Base-by-base conservation (phyloP, 2,888 invertebrate genomes). In the Cremastinae sp. region DNA sequence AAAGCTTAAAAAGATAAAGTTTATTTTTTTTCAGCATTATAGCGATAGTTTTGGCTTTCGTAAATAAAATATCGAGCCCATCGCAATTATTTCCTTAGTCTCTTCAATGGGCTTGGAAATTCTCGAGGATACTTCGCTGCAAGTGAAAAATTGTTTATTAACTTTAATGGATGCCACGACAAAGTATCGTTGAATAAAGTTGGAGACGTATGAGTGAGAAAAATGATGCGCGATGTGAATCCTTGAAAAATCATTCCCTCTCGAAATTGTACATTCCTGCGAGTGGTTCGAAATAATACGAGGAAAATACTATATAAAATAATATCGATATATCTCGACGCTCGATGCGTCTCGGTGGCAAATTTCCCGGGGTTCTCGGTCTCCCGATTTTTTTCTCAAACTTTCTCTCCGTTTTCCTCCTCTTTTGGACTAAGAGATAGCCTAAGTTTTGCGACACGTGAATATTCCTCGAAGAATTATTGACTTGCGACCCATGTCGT, bases 341-440 rank as follows among this genome's bases (percentile, higher is more conserved):
- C 59, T 58, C 59, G 54, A 62, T 45, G 61, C 71, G 74, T 75
- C 78, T 80, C 74, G 71, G 72, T 54, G 73, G 12, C 62, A 58
- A 62, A 12, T 49, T 62, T 9, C 16, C 47, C 43, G 18, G 56
- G 16, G 41, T 38, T 70, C 70, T 53, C 61, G 73, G 62, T 59
- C 59, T 74, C 69, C 68, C 64, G 61, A 56, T 28, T 53, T 49
- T 73, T 51, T 28, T 59, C 28, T 66, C 68, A 20, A n/a, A 10
- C 16, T 20, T 12, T 14, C 70, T 75, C 61, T 47, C 38, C 71
- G 71, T 66, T 61, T 71, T 75, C 53, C 78, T 65, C 64, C 64
- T 68, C 28, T 75, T 70, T 64, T 59, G 78, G 61, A 51, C 65
- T 84, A 82, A 81, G 77, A 68, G 47, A 7, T 82, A 84, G 81